Percentiles rank a stretch among this genome's conserved stretches.
phyloP scores from a whole-genome alignment of 2,888 invertebrate species.

The Masnerella sp. region DNA sequence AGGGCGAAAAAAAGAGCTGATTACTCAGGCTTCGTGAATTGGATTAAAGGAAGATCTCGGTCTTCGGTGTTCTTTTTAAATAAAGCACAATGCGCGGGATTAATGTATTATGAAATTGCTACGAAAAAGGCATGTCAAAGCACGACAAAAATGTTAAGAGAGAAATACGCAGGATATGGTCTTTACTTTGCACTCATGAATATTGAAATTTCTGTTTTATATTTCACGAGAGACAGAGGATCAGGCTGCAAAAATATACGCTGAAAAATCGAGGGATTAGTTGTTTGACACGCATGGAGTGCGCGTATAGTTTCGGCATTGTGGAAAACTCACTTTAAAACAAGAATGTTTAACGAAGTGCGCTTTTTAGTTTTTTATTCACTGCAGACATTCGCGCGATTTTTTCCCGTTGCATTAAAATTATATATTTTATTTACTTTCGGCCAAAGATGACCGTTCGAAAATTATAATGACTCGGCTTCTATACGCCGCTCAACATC shows the following conservation, averaged over 20 bases:
- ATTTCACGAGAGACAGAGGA: conserved; percentile 59
- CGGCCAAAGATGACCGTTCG: conserved; percentile 3
- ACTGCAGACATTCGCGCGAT: conserved; percentile 14
- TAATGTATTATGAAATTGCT: conserved; percentile 57
- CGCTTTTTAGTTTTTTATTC: conserved; percentile 41
- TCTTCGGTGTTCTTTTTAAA: conserved; percentile 44
- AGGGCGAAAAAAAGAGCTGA: conserved; percentile 30
- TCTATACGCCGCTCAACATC: neutral
- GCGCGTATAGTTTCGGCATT: conserved; percentile 42
- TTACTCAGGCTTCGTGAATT: conserved; percentile 54
- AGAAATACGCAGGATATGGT: conserved; percentile 54
- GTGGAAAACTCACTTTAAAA: conserved; percentile 60
- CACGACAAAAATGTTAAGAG: conserved; percentile 55
- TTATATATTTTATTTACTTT: conserved; percentile 36
- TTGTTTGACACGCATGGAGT: conserved; percentile 60
- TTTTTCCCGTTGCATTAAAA: conserved; percentile 12
- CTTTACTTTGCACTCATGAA: conserved; percentile 59
- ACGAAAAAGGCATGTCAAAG: conserved; percentile 53
- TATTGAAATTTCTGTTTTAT: conserved; percentile 61
- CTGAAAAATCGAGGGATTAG: conserved; percentile 61
- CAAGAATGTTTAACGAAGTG: conserved; percentile 58
- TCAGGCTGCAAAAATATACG: conserved; percentile 58
- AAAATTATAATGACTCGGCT: conserved; percentile 8
- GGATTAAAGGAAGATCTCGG: conserved; percentile 44
- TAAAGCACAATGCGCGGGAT: conserved; percentile 44